Conservation (phyloP, 1,140 invertebrate species). For the Zelostemma sp. region DNA sequence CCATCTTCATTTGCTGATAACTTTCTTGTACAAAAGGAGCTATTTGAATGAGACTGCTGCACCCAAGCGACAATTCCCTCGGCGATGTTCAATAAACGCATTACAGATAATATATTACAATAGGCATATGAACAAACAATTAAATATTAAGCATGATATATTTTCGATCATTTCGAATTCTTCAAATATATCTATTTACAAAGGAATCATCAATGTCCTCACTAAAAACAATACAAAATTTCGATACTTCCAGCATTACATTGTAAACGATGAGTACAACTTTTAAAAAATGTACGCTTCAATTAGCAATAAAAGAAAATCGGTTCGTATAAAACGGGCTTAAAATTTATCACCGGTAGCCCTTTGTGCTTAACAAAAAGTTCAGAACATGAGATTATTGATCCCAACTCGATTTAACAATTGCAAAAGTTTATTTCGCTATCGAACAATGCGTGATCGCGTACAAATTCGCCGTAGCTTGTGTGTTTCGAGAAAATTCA, state of each 20-base stretch:
- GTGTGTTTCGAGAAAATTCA: background rate
- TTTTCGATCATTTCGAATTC: background rate
- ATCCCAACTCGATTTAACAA: background rate
- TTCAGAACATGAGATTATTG: background rate
- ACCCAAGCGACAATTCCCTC: background rate
- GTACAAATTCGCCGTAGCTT: slow-evolving; percentile 4
- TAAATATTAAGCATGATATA: background rate
- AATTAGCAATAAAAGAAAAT: background rate
- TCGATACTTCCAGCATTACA: background rate
- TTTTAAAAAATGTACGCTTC: background rate
- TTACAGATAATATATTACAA: too few relatives aligned
- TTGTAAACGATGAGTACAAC: background rate
- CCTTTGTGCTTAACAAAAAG: background rate
- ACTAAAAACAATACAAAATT: slow-evolving; percentile 1
- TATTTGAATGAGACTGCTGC: too few relatives aligned
- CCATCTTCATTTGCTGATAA: too few relatives aligned
- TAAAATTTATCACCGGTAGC: background rate
- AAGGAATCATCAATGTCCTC: background rate
- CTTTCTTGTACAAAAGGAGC: too few relatives aligned
- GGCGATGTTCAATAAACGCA: too few relatives aligned
- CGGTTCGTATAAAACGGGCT: slow-evolving; percentile 6
- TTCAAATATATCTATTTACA: background rate
- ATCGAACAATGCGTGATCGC: background rate
- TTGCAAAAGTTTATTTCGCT: background rate
- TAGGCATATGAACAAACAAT: background rate